Conservation (phyloP, 2,113 vertebrate species). For the Silurus asotus region DNA sequence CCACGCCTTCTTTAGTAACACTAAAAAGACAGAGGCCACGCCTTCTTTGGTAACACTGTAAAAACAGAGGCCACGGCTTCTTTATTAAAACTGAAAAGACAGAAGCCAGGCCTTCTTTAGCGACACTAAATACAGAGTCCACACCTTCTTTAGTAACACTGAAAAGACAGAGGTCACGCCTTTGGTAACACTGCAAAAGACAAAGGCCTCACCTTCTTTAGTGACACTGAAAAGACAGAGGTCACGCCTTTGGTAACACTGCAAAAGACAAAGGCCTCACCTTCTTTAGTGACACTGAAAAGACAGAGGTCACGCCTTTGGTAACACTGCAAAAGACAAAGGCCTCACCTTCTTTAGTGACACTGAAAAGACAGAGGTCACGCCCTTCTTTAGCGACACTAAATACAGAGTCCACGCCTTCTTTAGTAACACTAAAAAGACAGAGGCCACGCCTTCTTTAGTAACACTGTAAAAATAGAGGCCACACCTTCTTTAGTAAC, state of each 20-base stretch:
- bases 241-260: neutral
- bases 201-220: neutral
- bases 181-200: no score
- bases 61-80: neutral
- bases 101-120: neutral
- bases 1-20: neutral
- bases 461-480: no score
- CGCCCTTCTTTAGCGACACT: no score
- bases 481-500: no score
- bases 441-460: no score
- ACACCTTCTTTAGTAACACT: neutral
- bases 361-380: neutral
- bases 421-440: no score
- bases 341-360: neutral
- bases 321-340: neutral
- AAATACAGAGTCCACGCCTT: no score
- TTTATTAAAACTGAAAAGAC: neutral
- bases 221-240: neutral
- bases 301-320: neutral
- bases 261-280: neutral
- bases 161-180: neutral
- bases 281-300: neutral
- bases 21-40: neutral
- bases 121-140: neutral
- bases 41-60: neutral